Evolutionary conservation across 1,140 invertebrate species (phyloP).

Genomic region (Ptiloglossa arizonensis): DNA sequence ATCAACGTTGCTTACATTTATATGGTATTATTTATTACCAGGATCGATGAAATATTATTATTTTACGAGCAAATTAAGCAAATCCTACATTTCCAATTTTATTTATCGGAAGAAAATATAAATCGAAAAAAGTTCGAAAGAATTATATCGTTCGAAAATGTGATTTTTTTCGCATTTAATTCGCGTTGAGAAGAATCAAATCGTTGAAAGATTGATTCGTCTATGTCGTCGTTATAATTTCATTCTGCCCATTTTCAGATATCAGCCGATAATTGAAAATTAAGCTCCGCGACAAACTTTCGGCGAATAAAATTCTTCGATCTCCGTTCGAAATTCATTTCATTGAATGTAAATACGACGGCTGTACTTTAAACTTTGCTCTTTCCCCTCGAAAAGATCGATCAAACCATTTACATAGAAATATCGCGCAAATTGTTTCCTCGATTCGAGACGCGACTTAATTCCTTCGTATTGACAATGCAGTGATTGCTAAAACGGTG

Average conservation of each 20-base stretch:
- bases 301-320: conserved; percentile 13
- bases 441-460: neutral
- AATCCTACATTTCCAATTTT: no score
- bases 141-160: neutral
- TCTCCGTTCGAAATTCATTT: conserved; percentile 13
- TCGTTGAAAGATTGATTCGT: neutral
- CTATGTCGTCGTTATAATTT: conserved; percentile 31
- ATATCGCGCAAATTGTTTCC: neutral
- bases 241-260: conserved; percentile 22
- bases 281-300: conserved; percentile 50
- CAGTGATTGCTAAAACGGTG: neutral
- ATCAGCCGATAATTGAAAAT: conserved; percentile 67
- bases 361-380: neutral
- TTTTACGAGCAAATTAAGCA: no score
- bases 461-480: neutral
- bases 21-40: no score
- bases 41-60: no score
- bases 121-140: neutral
- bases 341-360: conserved; percentile 2
- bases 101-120: neutral
- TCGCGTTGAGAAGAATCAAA: neutral
- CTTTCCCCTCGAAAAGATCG: neutral
- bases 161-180: neutral
- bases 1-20: no score
- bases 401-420: conserved; percentile 7